A percentile compares a stretch with the other conserved stretches of the same genome.
Evolutionary conservation across 2,113 vertebrate species (phyloP).

Genomic region (Aptenodytes forsteri): DNA sequence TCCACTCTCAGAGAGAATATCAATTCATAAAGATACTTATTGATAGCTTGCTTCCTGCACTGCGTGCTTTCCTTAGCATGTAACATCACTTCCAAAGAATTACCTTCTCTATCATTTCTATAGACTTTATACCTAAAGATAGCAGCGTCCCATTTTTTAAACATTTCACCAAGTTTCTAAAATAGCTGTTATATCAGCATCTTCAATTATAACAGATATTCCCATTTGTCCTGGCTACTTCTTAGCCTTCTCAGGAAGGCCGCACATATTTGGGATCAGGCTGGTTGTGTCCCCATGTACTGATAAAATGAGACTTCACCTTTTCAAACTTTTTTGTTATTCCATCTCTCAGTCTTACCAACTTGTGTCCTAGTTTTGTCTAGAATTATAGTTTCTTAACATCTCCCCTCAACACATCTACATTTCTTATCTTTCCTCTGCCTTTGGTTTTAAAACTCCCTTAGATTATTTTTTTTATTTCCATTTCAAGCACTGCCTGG

Average conservation of each 20-base stretch:
- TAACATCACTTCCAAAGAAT: neutral
- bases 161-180: neutral
- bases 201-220: neutral
- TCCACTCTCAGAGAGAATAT: neutral
- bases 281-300: neutral
- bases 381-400: neutral
- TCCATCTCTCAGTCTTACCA: neutral
- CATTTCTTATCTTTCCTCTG: neutral
- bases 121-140: neutral
- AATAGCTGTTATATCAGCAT: neutral
- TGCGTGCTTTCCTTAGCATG: neutral
- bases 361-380: neutral
- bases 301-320: neutral
- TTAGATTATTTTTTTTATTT: neutral
- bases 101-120: neutral
- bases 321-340: neutral
- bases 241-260: neutral
- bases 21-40: neutral
- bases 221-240: neutral
- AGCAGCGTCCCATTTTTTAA: neutral
- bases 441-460: neutral
- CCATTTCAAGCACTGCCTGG: neutral
- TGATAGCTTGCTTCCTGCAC: neutral
- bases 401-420: neutral
- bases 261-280: neutral